Base-by-base conservation (phyloP, 2,888 invertebrate genomes). In the Andricus quercusramuli region DNA sequence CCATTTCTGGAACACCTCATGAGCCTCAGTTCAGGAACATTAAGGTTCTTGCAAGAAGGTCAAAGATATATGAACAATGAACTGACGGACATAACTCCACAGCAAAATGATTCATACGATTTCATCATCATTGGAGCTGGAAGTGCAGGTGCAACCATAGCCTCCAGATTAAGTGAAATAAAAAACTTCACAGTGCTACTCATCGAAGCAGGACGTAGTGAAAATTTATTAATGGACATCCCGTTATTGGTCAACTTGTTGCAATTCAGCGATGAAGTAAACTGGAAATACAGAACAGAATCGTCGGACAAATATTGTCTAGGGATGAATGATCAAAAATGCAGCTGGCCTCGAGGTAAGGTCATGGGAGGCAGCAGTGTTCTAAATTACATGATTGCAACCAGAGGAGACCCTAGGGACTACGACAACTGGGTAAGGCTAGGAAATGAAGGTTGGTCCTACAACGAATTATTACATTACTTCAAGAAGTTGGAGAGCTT, bases 271-370 rank as follows among this genome's bases (percentile, higher is more conserved):
- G 51, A 81, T 4, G 93, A 95, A 66, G 66, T 78, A 8, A 97
- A 97, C 90, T 97, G 97, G 97, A 95, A 94, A 84, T 97, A 97
- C 91, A 95, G 95, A 90, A 97, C 97, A 0, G 95, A 96, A 90
- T 96, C 97, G 0, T 96, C 96, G 22, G 94, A 94, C 67, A 94
- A 93, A 78, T 96, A 95, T 85, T 97, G 97, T 88, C 94, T 96
- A 29, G 97, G 89, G 5, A 90, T 90, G 89, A 84, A 80, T 3
- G 87, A 90, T 22, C 88, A 87, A 0, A 87, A 86, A 67, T 93
- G 93, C 83, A 88, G 85, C 0, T 90, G 90, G 85, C 91, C 94
- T 0, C 87, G 93, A 66, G 97, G 97, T 4, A 97, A 96, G 91
- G 96, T 96, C 0, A 94, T 97, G 89, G 98, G 98, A 13, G 98